Percentiles rank a stretch among this genome's conserved stretches.
Evolutionary conservation across 2,113 vertebrate genomes (phyloP).

Genomic region (rat (Rattus norvegicus)): DNA sequence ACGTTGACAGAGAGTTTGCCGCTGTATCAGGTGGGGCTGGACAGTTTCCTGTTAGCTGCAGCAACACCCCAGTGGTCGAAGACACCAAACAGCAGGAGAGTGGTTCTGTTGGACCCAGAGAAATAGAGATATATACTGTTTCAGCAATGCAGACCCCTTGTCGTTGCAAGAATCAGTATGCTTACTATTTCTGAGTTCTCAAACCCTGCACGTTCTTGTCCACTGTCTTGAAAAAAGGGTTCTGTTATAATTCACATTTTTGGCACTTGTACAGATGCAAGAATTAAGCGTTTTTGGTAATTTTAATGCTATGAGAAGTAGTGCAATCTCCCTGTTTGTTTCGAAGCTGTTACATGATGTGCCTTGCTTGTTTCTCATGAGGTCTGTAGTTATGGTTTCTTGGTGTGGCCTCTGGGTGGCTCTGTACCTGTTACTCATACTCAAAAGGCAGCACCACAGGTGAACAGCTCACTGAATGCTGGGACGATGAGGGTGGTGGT

Average conservation of each 20-base stretch:
- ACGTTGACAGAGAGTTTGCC: constrained; percentile 88
- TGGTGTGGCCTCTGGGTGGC: neutral
- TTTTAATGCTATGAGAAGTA: constrained; percentile 57
- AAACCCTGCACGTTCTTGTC: constrained; percentile 79
- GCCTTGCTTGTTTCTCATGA: constrained; percentile 83
- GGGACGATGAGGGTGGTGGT: neutral
- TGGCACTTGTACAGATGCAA: constrained; percentile 69
- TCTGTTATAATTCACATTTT: constrained; percentile 68
- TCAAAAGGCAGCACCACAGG: constrained; percentile 18
- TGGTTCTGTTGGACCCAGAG: constrained; percentile 90
- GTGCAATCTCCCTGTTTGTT: constrained; percentile 73
- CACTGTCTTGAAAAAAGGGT: constrained; percentile 77
- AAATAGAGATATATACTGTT: constrained; percentile 97
- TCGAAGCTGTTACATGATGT: constrained; percentile 77
- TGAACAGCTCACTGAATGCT: neutral
- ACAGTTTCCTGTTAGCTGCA: constrained; percentile 93
- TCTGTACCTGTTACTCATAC: neutral
- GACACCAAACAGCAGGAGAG: constrained; percentile 90
- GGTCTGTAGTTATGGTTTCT: constrained; percentile 62
- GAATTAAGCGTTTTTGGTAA: constrained; percentile 62
- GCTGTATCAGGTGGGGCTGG: constrained; percentile 94
- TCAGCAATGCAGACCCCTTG: constrained; percentile 98
- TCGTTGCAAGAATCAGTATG: constrained; percentile 97
- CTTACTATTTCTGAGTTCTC: constrained; percentile 90
- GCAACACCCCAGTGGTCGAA: constrained; percentile 89